Base-by-base conservation (phyloP, 2,888 invertebrate genomes). In the Molanna angustata region DNA sequence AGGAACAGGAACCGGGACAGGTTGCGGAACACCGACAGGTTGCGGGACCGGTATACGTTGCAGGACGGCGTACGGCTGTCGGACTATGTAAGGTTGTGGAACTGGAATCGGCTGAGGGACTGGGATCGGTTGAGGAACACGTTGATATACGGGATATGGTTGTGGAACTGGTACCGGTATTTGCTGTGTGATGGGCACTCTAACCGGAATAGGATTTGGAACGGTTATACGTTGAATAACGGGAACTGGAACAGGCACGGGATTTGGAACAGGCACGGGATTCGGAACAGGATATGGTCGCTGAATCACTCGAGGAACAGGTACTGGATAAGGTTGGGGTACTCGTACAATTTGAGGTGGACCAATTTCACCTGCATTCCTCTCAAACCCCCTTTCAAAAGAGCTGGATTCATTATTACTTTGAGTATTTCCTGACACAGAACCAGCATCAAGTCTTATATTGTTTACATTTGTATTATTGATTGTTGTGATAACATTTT, bases 381-480 rank as follows among this genome's bases (percentile, higher is more conserved):
- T n/a, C 11, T 33, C 33, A 33, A 13, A 33, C 14, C 11, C 4
- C 18, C 9, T 18, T 37, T 37, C 37, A 17, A 37, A 17, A 7
- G 18, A 6, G 16, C 37, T 37, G 16, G 37, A 4, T 37, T 37
- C 17, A 17, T 14, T 17, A 4, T 37, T 14, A 4, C 7, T 3
- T 17, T 37, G 37, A 17, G 18, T 18, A 37, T 3, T 17, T 37
- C 18, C 18, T n/a, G 20, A 21, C 4, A 9, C 21, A 6, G 4
- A 17, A 11, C 41, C 41, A 6, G 18, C 2, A 21, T 14, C 21
- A 7, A 43, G 9, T 4, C 27, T 31, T 2, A 43, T 31, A 16
- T 43, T 43, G 17, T 43, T 43, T 9, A 43, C 17, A 27, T 43
- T 43, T 14, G 27, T 31, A 27, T 21, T 43, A 16, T 22, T 43